phyloP scores from a whole-genome alignment of 1,140 invertebrate species.

The Gonioctena quinquepunctata region DNA sequence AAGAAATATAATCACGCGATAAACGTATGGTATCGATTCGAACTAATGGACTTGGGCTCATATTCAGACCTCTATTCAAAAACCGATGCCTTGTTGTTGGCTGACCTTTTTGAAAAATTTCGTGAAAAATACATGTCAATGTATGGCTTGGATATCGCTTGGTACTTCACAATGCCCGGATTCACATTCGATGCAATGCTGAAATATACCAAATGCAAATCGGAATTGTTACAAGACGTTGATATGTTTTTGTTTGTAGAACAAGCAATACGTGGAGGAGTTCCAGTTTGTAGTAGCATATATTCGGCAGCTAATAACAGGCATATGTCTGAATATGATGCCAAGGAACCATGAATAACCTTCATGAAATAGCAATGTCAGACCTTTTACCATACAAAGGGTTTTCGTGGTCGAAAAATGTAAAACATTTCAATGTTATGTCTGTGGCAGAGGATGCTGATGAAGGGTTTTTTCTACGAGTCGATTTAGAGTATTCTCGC shows the following conservation, averaged over 20 bases:
- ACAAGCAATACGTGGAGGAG: slow-evolving; percentile 52
- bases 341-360: slow-evolving; percentile 52
- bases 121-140: slow-evolving; percentile 39
- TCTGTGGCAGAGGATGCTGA: slow-evolving; percentile 40
- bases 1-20: slow-evolving; percentile 55
- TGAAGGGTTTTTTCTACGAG: slow-evolving; percentile 61
- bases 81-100: slow-evolving; percentile 54
- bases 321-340: slow-evolving; percentile 41
- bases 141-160: slow-evolving; percentile 40
- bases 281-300: slow-evolving; percentile 42
- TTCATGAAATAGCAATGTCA: slow-evolving; percentile 61
- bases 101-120: slow-evolving; percentile 56
- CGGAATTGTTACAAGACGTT: slow-evolving; percentile 50
- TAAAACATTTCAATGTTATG: background rate
- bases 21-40: slow-evolving; percentile 56
- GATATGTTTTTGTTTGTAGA: slow-evolving; percentile 52
- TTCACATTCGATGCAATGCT: slow-evolving; percentile 44
- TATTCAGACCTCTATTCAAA: slow-evolving; percentile 54
- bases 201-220: slow-evolving; percentile 41
- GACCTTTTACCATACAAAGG: slow-evolving; percentile 51
- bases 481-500: slow-evolving; percentile 10
- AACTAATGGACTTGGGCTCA: slow-evolving; percentile 49
- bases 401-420: too few species aligned
- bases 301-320: slow-evolving; percentile 53
- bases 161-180: slow-evolving; percentile 50